Evolutionary conservation across 2,113 vertebrate species (phyloP).

Genomic region (Rhinoptilus africanus): DNA sequence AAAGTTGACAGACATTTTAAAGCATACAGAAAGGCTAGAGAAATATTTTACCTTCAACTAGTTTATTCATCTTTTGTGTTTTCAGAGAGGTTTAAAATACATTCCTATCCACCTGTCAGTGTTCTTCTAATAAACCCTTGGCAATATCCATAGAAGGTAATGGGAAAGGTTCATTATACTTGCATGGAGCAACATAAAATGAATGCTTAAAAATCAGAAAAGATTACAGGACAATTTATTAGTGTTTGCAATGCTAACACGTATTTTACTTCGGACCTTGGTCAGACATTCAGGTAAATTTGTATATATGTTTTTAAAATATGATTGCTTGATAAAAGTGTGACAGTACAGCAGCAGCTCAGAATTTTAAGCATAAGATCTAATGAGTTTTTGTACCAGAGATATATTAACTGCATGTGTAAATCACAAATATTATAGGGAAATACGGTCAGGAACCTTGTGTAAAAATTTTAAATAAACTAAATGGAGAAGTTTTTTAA

Average conservation of each 20-base stretch:
- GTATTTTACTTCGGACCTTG: not conserved
- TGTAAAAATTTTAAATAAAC: not conserved
- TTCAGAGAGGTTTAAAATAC: not conserved
- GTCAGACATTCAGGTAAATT: not conserved
- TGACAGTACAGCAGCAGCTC: not conserved
- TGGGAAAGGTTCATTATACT: not conserved
- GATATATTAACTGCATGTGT: not conserved
- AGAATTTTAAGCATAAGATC: not conserved
- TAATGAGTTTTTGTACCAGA: not conserved
- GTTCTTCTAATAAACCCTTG: not conserved
- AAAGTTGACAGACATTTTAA: not conserved
- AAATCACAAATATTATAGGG: not conserved
- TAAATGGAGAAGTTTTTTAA: not conserved
- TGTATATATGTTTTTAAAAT: not conserved
- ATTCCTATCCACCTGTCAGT: not conserved
- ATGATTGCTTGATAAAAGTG: not conserved
- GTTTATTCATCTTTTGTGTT: not conserved
- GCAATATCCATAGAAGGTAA: not conserved
- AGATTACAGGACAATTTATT: not conserved
- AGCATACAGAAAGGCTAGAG: not conserved
- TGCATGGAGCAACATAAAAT: not conserved
- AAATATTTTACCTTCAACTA: not conserved
- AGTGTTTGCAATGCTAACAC: not conserved
- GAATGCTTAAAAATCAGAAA: not conserved
- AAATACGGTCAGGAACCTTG: not conserved